Evolutionary conservation across 1,140 invertebrate species (phyloP), one percentile per base, ranked within the genome.

Genomic region (Pogonomyrmex barbatus): DNA sequence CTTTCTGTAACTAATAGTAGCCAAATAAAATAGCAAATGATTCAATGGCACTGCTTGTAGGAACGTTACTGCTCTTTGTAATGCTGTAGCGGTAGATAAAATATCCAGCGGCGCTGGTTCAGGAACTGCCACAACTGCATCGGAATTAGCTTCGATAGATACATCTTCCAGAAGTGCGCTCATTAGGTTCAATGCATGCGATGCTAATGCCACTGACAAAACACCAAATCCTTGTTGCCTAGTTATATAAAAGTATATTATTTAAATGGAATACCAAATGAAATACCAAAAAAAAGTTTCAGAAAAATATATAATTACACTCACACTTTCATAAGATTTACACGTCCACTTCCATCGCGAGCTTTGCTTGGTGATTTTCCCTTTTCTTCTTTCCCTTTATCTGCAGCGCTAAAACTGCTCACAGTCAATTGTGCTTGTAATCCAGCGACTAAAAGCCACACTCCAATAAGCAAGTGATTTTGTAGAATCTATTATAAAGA

Each of bases 1-100:
- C 96, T 98, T 99, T 93, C 98, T 96, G 94, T 99, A 99, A 88
- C 97, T 97, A 36, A 98, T 97, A 3, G 98, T 97, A 8, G 98
- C 97, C 56, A 99, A 93, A 87, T 98, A 98, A 88, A 98, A 98
- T 6, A 99, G 94, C 1, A 99, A 95, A 94, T 98, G 97, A 92
- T 97, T 97, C 3, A 98, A 92, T 63, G 97, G 96, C 39, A 97
- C 96, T 45, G 96, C 96, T 83, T 95, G 95, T 56, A 97, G 95
- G 60, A 98, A 95, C 17, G 96, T 96, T 1, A 96, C 96, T 0
- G 97, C 96, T 87, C 97, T 94, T 91, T 97, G 96, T 77, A 97
- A 95, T 10, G 97, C 97, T 54, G 96, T 96, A 81, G 96, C 96
- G 6, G 96, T 95, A 30, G 95, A 96, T 50, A 96, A 92, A 77